Evolutionary conservation across 2,797 vertebrate species (phyloP), one percentile per base, ranked within the genome.

Genomic region (Neosilurus mollespiculum): DNA sequence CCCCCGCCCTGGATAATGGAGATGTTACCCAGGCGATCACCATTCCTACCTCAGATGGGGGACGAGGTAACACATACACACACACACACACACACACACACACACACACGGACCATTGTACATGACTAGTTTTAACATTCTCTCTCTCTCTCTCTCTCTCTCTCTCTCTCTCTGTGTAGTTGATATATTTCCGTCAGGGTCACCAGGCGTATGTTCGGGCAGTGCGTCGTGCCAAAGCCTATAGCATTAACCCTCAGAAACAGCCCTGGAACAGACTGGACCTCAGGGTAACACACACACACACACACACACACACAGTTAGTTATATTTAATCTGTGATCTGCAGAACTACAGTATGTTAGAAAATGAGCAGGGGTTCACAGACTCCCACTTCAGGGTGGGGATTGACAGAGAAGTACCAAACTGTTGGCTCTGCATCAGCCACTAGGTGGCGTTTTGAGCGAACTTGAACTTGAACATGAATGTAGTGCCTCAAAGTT

Each of bases 221-320:
- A 0, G 97, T 99, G 66, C 96, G 96, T 87, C 97, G 96, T 90
- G 96, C 96, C 87, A 98, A 98, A 91, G 95, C 95, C 87, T 99
- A 99, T 91, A 97, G 94, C 86, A 93, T 99, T 91, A 98, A 98
- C 93, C 94, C 96, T 89, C 97, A 98, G 91, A 99, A 99, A 89
- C 98, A 99, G 90, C 97, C 98, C 22, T 99, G 98, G 97, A 99
- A 98, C 93, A 97, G 96, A 94, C 96, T 97, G 89, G 95, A 99
- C 92, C 97, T 99, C 95, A 97, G 98, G 96, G 98, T 99, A 90
- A 93, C 93, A 34, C 26, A 66, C 26, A 61, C 11, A 56, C 72
- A 61, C 65, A 61, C 65, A 69, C 30, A 82, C 30, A 82, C 71
- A 82, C 70, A 81, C 67, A 81, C 34, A 61, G 30, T 30, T 30